A percentile compares a stretch with the other conserved stretches of the same genome.
phyloP scores from a whole-genome alignment of 2,888 invertebrate species.

The Empis stercorea region DNA sequence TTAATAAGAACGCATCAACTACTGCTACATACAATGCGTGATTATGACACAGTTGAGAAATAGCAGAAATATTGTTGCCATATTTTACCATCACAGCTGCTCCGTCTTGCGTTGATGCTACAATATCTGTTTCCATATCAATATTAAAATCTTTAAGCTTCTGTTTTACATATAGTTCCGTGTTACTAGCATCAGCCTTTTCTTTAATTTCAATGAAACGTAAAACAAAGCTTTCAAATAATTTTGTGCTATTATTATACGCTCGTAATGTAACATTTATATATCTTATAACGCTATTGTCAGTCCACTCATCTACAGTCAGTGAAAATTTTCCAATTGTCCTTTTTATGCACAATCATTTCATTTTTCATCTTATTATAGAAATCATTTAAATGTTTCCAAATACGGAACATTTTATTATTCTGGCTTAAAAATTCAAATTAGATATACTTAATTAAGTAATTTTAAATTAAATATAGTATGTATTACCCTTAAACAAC shows the following conservation, averaged over 20 bases:
- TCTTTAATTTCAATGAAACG: conserved; percentile 2
- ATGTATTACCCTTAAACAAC: too few relatives aligned
- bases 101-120: not conserved
- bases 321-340: not conserved
- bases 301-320: not conserved
- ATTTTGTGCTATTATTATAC: not conserved
- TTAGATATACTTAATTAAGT: conserved; percentile 5
- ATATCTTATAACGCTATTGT: not conserved
- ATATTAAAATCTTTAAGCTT: conserved; percentile 1
- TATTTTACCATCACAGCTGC: conserved; percentile 4
- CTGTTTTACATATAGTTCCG: conserved; percentile 1
- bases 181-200: conserved; percentile 3
- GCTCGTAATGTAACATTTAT: conserved; percentile 1
- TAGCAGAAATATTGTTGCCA: conserved; percentile 1
- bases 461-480: too few relatives aligned
- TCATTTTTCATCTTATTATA: conserved; percentile 4
- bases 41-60: conserved; percentile 2
- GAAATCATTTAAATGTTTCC: conserved; percentile 2
- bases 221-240: conserved; percentile 1
- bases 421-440: conserved; percentile 1
- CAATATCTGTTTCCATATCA: conserved; percentile 1
- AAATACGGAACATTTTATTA: too few relatives aligned
- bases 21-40: conserved; percentile 1
- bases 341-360: conserved; percentile 1
- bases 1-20: conserved; percentile 1